A percentile compares a stretch with the other conserved stretches of the same genome.
Evolutionary conservation across 1,140 invertebrate species (phyloP).

Genomic region (Cyrtorhinus lividipennis): DNA sequence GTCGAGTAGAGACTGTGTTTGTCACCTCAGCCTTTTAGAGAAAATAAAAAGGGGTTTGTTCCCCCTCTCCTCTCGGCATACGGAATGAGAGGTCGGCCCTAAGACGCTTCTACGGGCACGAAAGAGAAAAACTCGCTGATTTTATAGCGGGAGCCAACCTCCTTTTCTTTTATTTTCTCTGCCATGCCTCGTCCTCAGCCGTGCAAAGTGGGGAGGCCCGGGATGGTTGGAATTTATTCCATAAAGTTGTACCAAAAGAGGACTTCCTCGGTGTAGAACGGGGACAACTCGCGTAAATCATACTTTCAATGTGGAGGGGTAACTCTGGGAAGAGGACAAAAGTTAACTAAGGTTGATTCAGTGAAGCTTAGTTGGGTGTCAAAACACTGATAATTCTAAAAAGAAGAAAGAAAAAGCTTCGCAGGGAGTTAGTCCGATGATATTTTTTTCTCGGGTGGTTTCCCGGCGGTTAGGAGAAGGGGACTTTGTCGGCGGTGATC

Average conservation of each 20-base stretch:
- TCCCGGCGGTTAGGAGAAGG: background rate
- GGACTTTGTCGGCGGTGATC: background rate
- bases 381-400: conserved; percentile 6
- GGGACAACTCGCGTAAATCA: background rate
- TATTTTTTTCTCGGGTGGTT: background rate
- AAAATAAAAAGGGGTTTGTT: background rate
- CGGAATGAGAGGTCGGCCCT: background rate
- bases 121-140: background rate
- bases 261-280: background rate
- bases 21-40: conserved; percentile 3
- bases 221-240: background rate
- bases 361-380: conserved; percentile 4
- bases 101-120: background rate
- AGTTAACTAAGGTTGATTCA: conserved; percentile 6
- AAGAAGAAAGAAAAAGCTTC: background rate
- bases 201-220: background rate
- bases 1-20: background rate
- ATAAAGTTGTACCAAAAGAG: background rate
- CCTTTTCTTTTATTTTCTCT: background rate
- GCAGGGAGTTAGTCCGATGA: background rate
- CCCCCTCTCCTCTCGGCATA: background rate
- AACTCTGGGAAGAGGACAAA: background rate
- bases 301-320: background rate
- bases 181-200: too few species aligned
- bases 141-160: background rate